phyloP scores from a whole-genome alignment of 2,113 vertebrate species.

The Corydoras maculifer region DNA sequence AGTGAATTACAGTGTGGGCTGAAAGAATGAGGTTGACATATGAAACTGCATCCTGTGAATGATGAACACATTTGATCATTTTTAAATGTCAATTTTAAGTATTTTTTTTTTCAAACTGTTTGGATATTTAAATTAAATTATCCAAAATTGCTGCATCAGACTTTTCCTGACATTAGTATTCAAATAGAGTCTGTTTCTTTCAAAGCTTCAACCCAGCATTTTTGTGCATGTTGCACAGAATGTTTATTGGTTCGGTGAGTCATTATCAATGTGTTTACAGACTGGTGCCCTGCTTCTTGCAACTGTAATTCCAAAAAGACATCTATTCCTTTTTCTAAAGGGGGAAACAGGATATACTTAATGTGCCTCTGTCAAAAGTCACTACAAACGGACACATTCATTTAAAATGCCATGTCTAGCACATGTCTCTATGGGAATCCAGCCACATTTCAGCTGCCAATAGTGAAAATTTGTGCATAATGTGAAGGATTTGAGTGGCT shows the following conservation, averaged over 20 bases:
- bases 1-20: slow-evolving; percentile 27
- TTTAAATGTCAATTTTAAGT: slow-evolving; percentile 35
- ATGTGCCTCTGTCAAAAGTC: slow-evolving; percentile 30
- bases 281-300: slow-evolving; percentile 58
- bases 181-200: slow-evolving; percentile 23
- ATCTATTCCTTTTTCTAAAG: slow-evolving; percentile 55
- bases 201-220: slow-evolving; percentile 24
- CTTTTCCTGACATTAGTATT: slow-evolving; percentile 36
- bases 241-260: slow-evolving; percentile 25
- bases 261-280: slow-evolving; percentile 59
- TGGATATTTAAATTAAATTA: slow-evolving; percentile 35
- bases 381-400: slow-evolving; percentile 32
- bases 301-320: slow-evolving; percentile 56
- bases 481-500: slow-evolving; percentile 32
- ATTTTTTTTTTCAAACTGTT: slow-evolving; percentile 5
- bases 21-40: slow-evolving; percentile 47
- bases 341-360: slow-evolving; percentile 51
- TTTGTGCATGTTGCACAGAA: slow-evolving; percentile 29
- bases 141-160: slow-evolving; percentile 39
- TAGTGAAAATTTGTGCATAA: slow-evolving; percentile 42
- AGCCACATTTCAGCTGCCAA: slow-evolving; percentile 35
- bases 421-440: slow-evolving; percentile 48
- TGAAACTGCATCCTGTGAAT: slow-evolving; percentile 38
- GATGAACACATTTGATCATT: slow-evolving; percentile 46
- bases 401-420: slow-evolving; percentile 62